Evolutionary conservation across 2,888 invertebrate genomes (phyloP), one percentile per base, ranked within the genome.

Genomic region (Rugalucina vietnamica): DNA sequence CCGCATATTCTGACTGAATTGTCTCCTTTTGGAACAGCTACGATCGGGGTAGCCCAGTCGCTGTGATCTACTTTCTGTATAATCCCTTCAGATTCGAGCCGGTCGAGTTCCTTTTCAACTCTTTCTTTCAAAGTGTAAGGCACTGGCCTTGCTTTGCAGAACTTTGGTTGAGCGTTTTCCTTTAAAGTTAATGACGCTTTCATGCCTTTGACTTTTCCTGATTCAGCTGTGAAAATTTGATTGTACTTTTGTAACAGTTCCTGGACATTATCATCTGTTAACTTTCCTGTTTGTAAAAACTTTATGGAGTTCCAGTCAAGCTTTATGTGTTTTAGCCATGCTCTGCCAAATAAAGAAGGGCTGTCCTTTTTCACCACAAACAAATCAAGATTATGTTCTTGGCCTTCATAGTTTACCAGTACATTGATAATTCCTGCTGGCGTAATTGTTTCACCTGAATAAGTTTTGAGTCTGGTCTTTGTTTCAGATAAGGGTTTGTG

Each of bases 171-270:
- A 5, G 80, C 78, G 39, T 43, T 70, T n/a, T 76, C 65, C 32
- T 82, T 85, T n/a, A 85, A 24, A 5, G 69, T 76, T 24, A 85
- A 69, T 12, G 70, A 50, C 5, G 80, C 82, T 71, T 82, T 76
- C 1, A 85, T 37, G 0, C 76, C 76, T 39, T 85, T 79, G n/a
- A 83, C 36, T 3, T 36, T 79, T 24, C 79, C 76, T 27, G 79
- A 5, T 0, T 72, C 76, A 34, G 43, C 57, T 34, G 32, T 72
- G 49, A 82, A 82, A 0, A 79, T 72, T 12, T 29, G 21, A 5
- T 60, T 72, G 65, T 76, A 84, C 50, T 80, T 84, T 1, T 54
- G 12, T 21, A 54, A n/a, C 14, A 54, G 14, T 8, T 54, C 54
- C 21, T 54, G 8, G n/a, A 54, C 21, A 21, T 54, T 54, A n/a